Percentiles rank a stretch among this genome's conserved stretches.
These are phyloP conservation scores for Bombus sylvicola DNA, from an alignment of 1,140 invertebrate genomes.

Conservation along the genomic window DNA sequence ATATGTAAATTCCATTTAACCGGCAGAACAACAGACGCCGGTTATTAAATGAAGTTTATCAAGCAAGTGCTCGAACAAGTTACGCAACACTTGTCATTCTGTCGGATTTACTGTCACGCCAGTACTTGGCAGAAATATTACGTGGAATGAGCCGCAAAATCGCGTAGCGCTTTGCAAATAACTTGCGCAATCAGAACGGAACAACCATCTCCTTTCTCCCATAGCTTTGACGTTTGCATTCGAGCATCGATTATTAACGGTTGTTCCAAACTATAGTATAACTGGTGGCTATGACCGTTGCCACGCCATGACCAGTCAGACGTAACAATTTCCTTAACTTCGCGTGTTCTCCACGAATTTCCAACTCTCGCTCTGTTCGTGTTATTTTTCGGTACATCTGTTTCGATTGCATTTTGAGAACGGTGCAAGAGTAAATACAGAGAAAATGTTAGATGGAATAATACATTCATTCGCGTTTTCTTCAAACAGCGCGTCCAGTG, in stretches of 20 bases:
- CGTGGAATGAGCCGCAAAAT: background rate
- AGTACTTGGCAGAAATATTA: slow-evolving; percentile 1
- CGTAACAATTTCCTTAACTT: slow-evolving; percentile 1
- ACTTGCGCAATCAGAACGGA: slow-evolving; percentile 10
- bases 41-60: slow-evolving; percentile 25
- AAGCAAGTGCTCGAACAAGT: background rate
- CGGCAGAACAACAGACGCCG: no score
- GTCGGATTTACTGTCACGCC: background rate
- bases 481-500: no score
- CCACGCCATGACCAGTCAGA: background rate
- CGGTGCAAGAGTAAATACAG: background rate
- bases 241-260: slow-evolving; percentile 21
- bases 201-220: background rate
- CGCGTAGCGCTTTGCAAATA: background rate
- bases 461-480: no score
- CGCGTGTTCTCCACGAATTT: background rate
- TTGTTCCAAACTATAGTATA: background rate
- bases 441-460: background rate
- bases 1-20: slow-evolving; percentile 1
- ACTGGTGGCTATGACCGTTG: background rate
- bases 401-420: background rate
- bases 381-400: background rate
- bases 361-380: background rate
- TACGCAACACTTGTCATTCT: background rate
- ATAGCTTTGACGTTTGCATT: background rate